phyloP scores from a whole-genome alignment of 2,797 vertebrate species.

The Tragelaphus oryx region DNA sequence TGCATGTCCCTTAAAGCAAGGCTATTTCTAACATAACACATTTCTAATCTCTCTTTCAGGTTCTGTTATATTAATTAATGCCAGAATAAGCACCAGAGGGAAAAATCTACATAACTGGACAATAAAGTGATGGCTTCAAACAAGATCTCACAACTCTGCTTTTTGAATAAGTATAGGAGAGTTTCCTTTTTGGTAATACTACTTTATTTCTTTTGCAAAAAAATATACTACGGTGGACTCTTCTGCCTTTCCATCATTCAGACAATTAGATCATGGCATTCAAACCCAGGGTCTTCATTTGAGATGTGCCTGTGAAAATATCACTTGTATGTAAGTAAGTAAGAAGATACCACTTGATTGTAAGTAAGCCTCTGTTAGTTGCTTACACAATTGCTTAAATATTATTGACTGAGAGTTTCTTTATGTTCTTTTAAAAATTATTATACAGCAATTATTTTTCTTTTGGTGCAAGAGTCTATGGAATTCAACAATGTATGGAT shows the following conservation, averaged over 20 bases:
- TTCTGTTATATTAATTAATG: slow-evolving; percentile 77
- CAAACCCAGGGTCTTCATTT: neutral
- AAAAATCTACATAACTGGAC: slow-evolving; percentile 73
- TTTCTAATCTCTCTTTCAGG: slow-evolving; percentile 79
- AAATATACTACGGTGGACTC: slow-evolving; percentile 62
- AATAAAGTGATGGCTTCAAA: slow-evolving; percentile 74
- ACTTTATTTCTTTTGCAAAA: slow-evolving; percentile 65
- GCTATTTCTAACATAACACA: slow-evolving; percentile 74
- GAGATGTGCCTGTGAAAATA: neutral
- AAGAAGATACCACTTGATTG: neutral
- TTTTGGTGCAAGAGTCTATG: neutral
- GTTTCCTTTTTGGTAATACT: slow-evolving; percentile 67
- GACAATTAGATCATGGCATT: slow-evolving; percentile 26
- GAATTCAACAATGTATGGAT: neutral
- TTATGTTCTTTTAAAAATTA: neutral
- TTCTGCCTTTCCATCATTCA: slow-evolving; percentile 51
- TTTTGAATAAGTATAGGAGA: slow-evolving; percentile 72
- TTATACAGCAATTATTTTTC: neutral
- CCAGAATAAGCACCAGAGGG: slow-evolving; percentile 74
- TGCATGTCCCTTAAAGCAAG: slow-evolving; percentile 76
- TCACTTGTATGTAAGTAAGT: neutral
- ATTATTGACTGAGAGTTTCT: neutral
- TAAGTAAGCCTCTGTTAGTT: neutral
- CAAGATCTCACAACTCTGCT: slow-evolving; percentile 69
- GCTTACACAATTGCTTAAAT: neutral